A percentile compares a stretch with the other conserved stretches of the same genome.
Evolutionary conservation across 92 coral and sea anemone genomes (phyloP).

Genomic region (Palythoa grandiflora): DNA sequence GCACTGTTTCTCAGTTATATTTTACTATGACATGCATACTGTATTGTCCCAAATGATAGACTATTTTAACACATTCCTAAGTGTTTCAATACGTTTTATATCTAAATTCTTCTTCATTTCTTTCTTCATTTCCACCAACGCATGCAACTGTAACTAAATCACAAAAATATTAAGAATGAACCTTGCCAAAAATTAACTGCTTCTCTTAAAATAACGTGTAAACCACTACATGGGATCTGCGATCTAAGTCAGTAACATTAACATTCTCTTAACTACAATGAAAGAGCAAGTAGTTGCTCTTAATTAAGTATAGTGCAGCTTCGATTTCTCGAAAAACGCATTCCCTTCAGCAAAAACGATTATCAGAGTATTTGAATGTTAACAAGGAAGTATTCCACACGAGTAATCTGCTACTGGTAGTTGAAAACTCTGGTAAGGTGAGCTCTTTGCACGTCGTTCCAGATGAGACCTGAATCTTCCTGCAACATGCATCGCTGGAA

Average conservation of each 20-base stretch:
- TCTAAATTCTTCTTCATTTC: constrained; percentile 23
- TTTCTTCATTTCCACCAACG: constrained; percentile 26
- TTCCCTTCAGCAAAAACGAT: constrained; percentile 43
- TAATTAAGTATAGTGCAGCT: constrained; percentile 36
- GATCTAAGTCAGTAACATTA: constrained; percentile 42
- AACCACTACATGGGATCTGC: constrained; percentile 32
- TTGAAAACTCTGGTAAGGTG: constrained; percentile 37
- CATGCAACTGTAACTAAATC: constrained; percentile 31
- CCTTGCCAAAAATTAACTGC: too few relatives aligned
- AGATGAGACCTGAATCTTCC: neutral
- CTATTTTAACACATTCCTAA: constrained; percentile 35
- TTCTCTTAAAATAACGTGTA: too few relatives aligned
- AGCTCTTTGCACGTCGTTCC: constrained; percentile 36
- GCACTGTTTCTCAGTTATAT: constrained; percentile 17
- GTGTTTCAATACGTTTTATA: constrained; percentile 27
- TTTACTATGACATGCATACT: constrained; percentile 23
- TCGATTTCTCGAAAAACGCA: constrained; percentile 26
- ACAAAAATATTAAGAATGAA: too few relatives aligned
- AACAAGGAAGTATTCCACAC: constrained; percentile 25
- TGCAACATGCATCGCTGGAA: constrained; percentile 47
- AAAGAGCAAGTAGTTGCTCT: constrained; percentile 38
- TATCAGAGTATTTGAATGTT: constrained; percentile 34
- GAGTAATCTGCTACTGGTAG: constrained; percentile 39
- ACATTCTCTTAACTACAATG: constrained; percentile 43
- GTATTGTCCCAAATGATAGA: constrained; percentile 18